phyloP scores from a whole-genome alignment of 2,888 invertebrate genomes.

The Dryococelus australis region DNA sequence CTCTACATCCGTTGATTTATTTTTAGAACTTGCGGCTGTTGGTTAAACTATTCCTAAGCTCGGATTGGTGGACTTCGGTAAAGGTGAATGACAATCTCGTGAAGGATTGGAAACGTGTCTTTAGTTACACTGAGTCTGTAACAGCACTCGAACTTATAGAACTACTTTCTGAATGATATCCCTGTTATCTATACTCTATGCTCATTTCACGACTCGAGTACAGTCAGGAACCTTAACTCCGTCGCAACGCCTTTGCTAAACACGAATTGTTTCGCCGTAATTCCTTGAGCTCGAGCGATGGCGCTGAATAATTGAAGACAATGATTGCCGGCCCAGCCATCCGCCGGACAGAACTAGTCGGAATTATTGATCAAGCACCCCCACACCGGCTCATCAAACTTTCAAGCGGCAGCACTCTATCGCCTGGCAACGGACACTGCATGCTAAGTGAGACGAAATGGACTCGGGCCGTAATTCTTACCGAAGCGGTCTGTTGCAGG shows the following conservation, averaged over 20 bases:
- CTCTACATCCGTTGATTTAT: no score
- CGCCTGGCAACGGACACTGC: background rate
- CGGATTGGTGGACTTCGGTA: no score
- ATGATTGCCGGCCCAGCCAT: background rate
- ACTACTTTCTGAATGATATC: no score
- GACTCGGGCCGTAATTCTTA: background rate
- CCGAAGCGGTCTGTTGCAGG: background rate
- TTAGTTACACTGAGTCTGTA: no score
- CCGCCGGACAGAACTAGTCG: background rate
- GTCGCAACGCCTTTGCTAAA: background rate
- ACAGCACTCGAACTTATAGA: no score
- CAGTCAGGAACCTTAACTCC: background rate
- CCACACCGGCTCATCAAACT: background rate
- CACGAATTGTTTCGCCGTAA: background rate
- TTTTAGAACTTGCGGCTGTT: no score
- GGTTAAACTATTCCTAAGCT: no score
- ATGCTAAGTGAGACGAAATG: background rate
- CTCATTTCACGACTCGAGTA: no score
- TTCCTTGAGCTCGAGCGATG: background rate
- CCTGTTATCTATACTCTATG: no score
- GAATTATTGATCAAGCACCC: background rate
- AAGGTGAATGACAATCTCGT: no score
- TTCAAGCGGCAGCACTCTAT: conserved; percentile 7
- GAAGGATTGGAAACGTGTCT: no score
- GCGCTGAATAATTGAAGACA: background rate